Evolutionary conservation across 2,888 invertebrate genomes (phyloP), one percentile per base, ranked within the genome.

Genomic region (Allolobophora icterica): DNA sequence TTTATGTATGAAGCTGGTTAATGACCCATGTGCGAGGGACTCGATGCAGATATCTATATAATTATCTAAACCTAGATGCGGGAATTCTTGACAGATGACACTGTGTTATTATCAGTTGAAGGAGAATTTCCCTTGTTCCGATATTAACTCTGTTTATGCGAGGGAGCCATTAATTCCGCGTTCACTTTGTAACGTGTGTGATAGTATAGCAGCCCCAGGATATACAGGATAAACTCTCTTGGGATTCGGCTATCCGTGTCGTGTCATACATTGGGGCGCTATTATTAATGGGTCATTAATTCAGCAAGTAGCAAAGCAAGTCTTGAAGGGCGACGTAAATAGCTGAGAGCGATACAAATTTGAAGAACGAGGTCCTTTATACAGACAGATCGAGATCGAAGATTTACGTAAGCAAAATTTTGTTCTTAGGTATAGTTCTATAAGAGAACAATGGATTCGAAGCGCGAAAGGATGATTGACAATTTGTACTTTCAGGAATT

Each of bases 71-170:
- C 52, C 17, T 15, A 52, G 17, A 52, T 52, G 71, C 71, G 71
- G 71, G 71, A n/a, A n/a, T 71, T 30, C n/a, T 71, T n/a, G 71
- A 71, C 71, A 71, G 71, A 71, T 71, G 71, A 71, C 71, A 71
- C 71, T n/a, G 71, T 71, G 71, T 71, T 71, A 71, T 71, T 71
- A 71, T 71, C 71, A 71, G 71, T 71, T 3, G 71, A 71, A n/a
- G 71, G 71, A 71, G 1, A 71, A 11, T n/a, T 52, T 71, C 71
- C 71, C 71, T 71, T 8, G n/a, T 71, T 71, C 71, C 11, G 71
- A 71, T 71, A 71, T 30, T 71, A 71, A n/a, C 30, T 71, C 30
- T 71, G 71, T n/a, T 71, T n/a, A 71, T 71, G 71, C 71, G 30
- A 71, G n/a, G 71, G 8, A 71, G 71, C n/a, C 71, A n/a, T 71